These are phyloP conservation scores for Hirtodrosophila histrioides DNA, from an alignment of 2,888 invertebrate genomes.

Conservation along the genomic window DNA sequence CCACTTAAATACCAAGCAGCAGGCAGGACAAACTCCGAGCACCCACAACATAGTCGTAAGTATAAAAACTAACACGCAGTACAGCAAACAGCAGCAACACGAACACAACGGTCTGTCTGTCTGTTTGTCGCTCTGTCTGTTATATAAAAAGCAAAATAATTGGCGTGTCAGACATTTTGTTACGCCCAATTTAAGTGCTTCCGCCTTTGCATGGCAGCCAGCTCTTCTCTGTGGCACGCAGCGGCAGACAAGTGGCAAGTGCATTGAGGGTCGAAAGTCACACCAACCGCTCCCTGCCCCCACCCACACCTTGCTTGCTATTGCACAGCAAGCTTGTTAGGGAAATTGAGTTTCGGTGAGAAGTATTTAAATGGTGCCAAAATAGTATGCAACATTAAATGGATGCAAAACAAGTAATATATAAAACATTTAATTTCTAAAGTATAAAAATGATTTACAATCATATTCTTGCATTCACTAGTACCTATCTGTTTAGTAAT, in stretches of 20 bases:
- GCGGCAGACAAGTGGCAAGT: constrained; percentile 44
- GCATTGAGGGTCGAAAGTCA: constrained; percentile 50
- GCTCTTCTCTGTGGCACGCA: constrained; percentile 26
- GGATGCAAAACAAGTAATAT: neutral
- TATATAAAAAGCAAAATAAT: constrained; percentile 76
- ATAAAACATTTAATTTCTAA: too few species aligned
- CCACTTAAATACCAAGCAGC: constrained; percentile 65
- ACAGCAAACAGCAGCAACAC: constrained; percentile 21
- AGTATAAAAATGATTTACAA: too few species aligned
- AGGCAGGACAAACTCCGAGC: constrained; percentile 30
- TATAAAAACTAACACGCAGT: constrained; percentile 71
- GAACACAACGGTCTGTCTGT: constrained; percentile 21
- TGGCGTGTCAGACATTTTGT: constrained; percentile 79
- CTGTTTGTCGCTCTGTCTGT: constrained; percentile 27
- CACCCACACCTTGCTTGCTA: too few species aligned
- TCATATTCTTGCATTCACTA: too few species aligned
- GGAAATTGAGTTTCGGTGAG: constrained; percentile 29
- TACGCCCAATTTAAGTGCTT: constrained; percentile 77
- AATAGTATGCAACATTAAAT: constrained; percentile 25
- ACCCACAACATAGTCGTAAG: constrained; percentile 39
- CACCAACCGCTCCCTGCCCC: constrained; percentile 14
- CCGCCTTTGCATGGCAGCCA: constrained; percentile 54
- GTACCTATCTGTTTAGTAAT: too few species aligned
- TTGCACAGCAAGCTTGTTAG: constrained; percentile 1
- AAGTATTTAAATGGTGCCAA: constrained; percentile 33